phyloP scores from a whole-genome alignment of 2,888 invertebrate genomes.

The Conomelus anceps region DNA sequence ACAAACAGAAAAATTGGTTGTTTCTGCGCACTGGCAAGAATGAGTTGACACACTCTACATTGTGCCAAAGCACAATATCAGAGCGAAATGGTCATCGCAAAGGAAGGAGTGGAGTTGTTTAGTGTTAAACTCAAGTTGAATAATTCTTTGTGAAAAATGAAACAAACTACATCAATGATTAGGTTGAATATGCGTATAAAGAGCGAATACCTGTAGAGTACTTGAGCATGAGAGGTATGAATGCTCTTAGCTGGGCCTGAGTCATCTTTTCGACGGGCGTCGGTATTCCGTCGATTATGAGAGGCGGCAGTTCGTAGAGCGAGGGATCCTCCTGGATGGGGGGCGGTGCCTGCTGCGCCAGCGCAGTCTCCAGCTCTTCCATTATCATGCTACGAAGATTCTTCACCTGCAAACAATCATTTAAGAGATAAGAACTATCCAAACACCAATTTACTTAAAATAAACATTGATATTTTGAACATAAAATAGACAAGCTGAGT shows the following conservation, averaged over 20 bases:
- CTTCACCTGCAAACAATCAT: constrained; percentile 48
- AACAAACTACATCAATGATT: too few relatives aligned
- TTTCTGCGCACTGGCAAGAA: too few relatives aligned
- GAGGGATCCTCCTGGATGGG: constrained; percentile 83
- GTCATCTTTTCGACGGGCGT: constrained; percentile 99
- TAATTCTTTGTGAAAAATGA: too few relatives aligned
- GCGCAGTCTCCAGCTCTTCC: constrained; percentile 88
- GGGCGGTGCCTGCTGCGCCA: constrained; percentile 88
- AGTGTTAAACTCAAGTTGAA: too few relatives aligned
- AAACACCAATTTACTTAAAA: background rate
- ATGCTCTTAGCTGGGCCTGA: constrained; percentile 91
- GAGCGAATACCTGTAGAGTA: constrained; percentile 73
- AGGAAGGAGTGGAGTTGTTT: too few relatives aligned
- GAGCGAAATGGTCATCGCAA: too few relatives aligned
- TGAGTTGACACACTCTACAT: too few relatives aligned
- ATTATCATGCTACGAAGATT: constrained; percentile 85
- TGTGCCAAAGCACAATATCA: too few relatives aligned
- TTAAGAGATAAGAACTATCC: background rate
- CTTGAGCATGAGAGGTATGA: constrained; percentile 96
- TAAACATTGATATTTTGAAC: background rate
- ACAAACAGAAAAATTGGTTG: too few relatives aligned
- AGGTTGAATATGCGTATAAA: too few relatives aligned
- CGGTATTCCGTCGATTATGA: constrained; percentile 95
- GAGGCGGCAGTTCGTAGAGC: constrained; percentile 88
- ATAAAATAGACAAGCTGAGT: too few relatives aligned